A percentile compares a stretch with the other conserved stretches of the same genome.
Conservation (phyloP, 2,113 vertebrate genomes). For the Pyxicephalus adspersus region DNA sequence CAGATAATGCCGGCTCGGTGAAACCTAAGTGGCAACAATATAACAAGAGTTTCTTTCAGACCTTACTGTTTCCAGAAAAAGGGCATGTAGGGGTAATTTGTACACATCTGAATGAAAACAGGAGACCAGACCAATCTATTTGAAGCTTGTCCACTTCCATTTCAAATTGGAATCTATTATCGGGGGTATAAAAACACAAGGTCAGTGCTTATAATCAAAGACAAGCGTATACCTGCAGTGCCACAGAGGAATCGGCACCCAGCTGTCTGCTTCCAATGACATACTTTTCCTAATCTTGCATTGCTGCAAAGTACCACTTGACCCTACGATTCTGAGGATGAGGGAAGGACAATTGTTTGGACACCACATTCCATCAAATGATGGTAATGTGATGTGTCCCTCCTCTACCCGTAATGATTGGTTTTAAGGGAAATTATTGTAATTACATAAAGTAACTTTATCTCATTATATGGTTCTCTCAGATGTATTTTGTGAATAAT, state of each 20-base stretch:
- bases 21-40: constrained; percentile 95
- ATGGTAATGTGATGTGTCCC: neutral
- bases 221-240: constrained; percentile 63
- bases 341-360: constrained; percentile 53
- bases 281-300: constrained; percentile 72
- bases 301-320: constrained; percentile 56
- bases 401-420: neutral
- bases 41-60: constrained; percentile 89
- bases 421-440: neutral
- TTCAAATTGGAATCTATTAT: constrained; percentile 64
- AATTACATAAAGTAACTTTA: neutral
- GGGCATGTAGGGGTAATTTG: constrained; percentile 91
- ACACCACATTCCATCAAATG: constrained; percentile 54
- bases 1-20: constrained; percentile 93
- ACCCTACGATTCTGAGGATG: constrained; percentile 8
- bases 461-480: neutral
- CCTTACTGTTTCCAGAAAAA: constrained; percentile 81
- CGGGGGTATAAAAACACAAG: constrained; percentile 62
- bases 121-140: constrained; percentile 75
- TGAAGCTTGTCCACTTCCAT: constrained; percentile 68
- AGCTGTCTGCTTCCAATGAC: constrained; percentile 70
- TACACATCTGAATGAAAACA: constrained; percentile 90
- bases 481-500: neutral
- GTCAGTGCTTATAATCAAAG: constrained; percentile 72
- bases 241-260: constrained; percentile 64